Conservation (phyloP, 2,113 vertebrate species). For the Dromiciops gliroides region DNA sequence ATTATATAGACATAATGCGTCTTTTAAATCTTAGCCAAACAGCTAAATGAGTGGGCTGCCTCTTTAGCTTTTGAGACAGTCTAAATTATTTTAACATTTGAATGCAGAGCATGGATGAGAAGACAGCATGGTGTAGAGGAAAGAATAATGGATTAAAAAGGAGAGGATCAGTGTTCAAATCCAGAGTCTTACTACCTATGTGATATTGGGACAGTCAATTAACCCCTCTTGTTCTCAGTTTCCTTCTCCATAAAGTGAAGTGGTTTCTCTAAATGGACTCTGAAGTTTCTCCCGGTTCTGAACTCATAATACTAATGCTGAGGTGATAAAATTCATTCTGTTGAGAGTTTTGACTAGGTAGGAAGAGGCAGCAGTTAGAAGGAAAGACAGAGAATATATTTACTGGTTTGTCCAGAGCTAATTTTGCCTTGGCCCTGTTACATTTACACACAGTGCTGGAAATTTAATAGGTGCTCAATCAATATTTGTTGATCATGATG, state of each 20-base stretch:
- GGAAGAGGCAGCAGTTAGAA: not conserved
- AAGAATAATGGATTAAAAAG: not conserved
- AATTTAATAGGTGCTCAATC: not conserved
- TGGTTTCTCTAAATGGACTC: not conserved
- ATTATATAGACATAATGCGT: not conserved
- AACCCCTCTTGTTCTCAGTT: not conserved
- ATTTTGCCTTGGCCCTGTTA: not conserved
- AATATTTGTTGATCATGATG: not conserved
- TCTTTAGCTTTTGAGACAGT: slow-evolving; percentile 68
- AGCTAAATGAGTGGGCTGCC: slow-evolving; percentile 70
- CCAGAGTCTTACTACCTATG: not conserved
- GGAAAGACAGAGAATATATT: not conserved
- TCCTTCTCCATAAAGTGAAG: not conserved
- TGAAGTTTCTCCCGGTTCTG: not conserved
- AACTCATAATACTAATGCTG: not conserved
- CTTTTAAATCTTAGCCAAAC: not conserved
- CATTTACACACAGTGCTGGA: not conserved
- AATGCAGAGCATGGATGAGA: slow-evolving; percentile 51
- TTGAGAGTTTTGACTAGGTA: not conserved
- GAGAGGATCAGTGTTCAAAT: not conserved
- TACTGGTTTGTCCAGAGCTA: not conserved
- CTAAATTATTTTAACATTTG: slow-evolving; percentile 69
- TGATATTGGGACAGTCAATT: not conserved
- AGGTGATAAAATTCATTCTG: not conserved
- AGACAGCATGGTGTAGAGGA: not conserved